These are phyloP conservation scores for Drosophila macrospina DNA, from an alignment of 2,888 invertebrate genomes.

Conservation along the genomic window DNA sequence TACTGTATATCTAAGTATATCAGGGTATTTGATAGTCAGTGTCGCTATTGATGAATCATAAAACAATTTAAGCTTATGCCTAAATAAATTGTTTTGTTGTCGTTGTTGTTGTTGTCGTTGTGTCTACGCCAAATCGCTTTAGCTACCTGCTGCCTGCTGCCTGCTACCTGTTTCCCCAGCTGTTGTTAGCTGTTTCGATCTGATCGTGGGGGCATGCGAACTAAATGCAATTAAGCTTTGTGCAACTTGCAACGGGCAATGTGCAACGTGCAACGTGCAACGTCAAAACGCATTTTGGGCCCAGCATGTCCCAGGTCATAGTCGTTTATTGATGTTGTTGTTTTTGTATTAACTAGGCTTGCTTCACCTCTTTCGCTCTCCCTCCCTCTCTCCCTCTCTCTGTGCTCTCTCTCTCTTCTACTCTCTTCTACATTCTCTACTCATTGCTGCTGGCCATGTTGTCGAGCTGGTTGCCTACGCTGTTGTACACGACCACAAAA, in stretches of 20 bases:
- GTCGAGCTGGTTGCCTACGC: constrained; percentile 66
- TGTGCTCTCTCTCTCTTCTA: no score
- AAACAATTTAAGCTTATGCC: constrained; percentile 51
- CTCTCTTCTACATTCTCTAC: no score
- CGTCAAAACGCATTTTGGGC: constrained; percentile 68
- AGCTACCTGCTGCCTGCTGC: constrained; percentile 24
- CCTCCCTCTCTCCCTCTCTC: no score
- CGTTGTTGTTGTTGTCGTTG: no score
- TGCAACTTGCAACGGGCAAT: constrained; percentile 39
- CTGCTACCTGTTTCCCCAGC: no score
- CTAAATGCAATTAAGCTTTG: constrained; percentile 76
- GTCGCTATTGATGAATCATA: constrained; percentile 20
- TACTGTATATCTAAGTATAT: no score
- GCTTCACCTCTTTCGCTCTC: no score
- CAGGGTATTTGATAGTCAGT: neutral
- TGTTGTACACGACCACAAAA: constrained; percentile 70
- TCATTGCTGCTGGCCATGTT: constrained; percentile 51
- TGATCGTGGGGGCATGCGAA: constrained; percentile 27
- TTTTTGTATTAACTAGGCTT: constrained; percentile 71
- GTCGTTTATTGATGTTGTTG: constrained; percentile 64
- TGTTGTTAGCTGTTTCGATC: constrained; percentile 45
- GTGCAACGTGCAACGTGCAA: constrained; percentile 11
- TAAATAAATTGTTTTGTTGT: constrained; percentile 56
- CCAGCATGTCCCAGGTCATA: constrained; percentile 47
- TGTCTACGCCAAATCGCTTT: constrained; percentile 50